These are phyloP conservation scores for Oncorhynchus masou DNA, from an alignment of 2,113 vertebrate genomes.

Conservation along the genomic window DNA sequence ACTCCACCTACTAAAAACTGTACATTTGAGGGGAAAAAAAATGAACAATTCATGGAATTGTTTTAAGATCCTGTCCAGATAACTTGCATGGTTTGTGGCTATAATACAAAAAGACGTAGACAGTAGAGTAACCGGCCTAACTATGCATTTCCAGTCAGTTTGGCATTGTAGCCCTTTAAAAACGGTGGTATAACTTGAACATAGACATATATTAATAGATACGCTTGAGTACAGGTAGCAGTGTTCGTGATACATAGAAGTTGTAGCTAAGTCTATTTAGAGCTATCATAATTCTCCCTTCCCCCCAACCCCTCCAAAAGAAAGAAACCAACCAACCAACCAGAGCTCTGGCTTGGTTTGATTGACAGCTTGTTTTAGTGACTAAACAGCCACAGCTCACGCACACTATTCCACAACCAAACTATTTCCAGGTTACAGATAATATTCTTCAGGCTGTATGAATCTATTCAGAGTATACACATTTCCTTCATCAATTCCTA, in stretches of 20 bases:
- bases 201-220: slow-evolving; percentile 55
- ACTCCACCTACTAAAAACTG: slow-evolving; percentile 43
- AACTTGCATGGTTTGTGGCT: slow-evolving; percentile 58
- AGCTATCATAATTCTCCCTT: slow-evolving; percentile 21
- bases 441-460: slow-evolving; percentile 38
- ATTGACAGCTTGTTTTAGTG: slow-evolving; percentile 71
- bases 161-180: slow-evolving; percentile 72
- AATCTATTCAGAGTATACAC: slow-evolving; percentile 42
- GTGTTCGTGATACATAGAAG: slow-evolving; percentile 62
- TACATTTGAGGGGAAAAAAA: slow-evolving; percentile 46
- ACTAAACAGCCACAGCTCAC: slow-evolving; percentile 42
- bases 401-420: slow-evolving; percentile 39
- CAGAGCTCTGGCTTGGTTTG: slow-evolving; percentile 51
- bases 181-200: slow-evolving; percentile 52
- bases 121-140: slow-evolving; percentile 45
- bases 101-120: slow-evolving; percentile 45
- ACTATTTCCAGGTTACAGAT: slow-evolving; percentile 46
- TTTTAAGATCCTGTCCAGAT: slow-evolving; percentile 39
- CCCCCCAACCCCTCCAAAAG: not conserved
- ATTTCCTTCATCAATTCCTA: slow-evolving; percentile 61
- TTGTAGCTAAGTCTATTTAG: slow-evolving; percentile 65
- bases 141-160: slow-evolving; percentile 68
- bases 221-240: slow-evolving; percentile 63
- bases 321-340: slow-evolving; percentile 36
- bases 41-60: slow-evolving; percentile 73